phyloP scores from a whole-genome alignment of 2,113 vertebrate genomes.

The Chaetodon trifascialis region DNA sequence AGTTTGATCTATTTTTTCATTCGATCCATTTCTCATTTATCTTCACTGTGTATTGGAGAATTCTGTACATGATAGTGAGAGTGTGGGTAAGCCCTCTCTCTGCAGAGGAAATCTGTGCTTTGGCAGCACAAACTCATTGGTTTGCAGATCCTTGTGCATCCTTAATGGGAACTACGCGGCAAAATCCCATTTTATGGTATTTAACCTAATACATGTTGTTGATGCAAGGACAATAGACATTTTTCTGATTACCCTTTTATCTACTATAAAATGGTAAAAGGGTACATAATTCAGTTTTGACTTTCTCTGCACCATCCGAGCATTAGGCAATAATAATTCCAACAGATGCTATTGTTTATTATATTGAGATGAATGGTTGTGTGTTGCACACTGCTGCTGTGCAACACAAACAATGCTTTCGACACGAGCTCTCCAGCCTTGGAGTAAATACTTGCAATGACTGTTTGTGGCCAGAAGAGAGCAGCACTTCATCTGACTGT shows the following conservation, averaged over 20 bases:
- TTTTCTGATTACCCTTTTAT: background rate
- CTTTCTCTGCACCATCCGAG: background rate
- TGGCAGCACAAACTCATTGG: background rate
- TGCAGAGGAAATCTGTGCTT: background rate
- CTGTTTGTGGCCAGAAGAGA: slow-evolving; percentile 50
- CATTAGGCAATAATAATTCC: background rate
- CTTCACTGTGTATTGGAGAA: background rate
- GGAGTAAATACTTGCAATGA: background rate
- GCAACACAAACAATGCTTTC: background rate
- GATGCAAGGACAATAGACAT: no score
- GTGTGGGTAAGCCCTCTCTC: background rate
- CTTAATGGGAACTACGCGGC: background rate
- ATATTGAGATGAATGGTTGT: background rate
- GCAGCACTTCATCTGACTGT: slow-evolving; percentile 31
- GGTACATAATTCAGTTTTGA: background rate
- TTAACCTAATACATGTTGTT: background rate
- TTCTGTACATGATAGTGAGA: background rate
- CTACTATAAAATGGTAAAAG: background rate
- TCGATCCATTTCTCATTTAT: background rate
- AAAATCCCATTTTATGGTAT: background rate
- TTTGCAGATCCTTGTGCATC: background rate
- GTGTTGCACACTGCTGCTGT: slow-evolving; percentile 19
- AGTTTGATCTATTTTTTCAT: background rate
- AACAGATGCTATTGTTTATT: background rate
- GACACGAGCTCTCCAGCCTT: background rate